phyloP scores from a whole-genome alignment of 2,888 invertebrate species.

The Ypsolopha scabrella region DNA sequence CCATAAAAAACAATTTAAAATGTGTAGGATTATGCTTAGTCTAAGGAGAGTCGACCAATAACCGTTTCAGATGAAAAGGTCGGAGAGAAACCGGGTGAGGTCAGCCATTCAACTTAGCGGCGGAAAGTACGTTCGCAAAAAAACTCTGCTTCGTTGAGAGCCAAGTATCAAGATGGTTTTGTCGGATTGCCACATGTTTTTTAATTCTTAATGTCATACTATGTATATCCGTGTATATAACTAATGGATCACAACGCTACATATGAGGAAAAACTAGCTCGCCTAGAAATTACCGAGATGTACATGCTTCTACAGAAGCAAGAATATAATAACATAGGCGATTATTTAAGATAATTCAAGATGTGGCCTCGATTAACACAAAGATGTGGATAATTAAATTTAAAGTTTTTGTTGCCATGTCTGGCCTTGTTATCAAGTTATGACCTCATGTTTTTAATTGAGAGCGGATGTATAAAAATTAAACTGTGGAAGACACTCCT shows the following conservation, averaged over 20 bases:
- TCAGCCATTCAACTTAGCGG: too few relatives aligned
- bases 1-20: too few relatives aligned
- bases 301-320: too few relatives aligned
- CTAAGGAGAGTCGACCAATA: too few relatives aligned
- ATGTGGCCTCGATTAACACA: constrained; percentile 12
- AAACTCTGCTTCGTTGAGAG: not conserved
- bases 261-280: too few relatives aligned
- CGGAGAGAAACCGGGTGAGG: too few relatives aligned
- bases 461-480: constrained; percentile 7
- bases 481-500: not conserved
- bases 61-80: too few relatives aligned
- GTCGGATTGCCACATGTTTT: constrained; percentile 17
- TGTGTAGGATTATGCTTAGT: too few relatives aligned
- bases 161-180: constrained; percentile 13
- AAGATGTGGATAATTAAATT: constrained; percentile 10
- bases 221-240: constrained; percentile 15
- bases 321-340: constrained; percentile 1
- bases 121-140: too few relatives aligned
- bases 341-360: constrained; percentile 1
- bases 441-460: constrained; percentile 13
- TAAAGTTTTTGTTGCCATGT: constrained; percentile 17
- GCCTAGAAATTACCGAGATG: too few relatives aligned
- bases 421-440: constrained; percentile 20
- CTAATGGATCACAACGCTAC: not conserved
- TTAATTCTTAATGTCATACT: constrained; percentile 25